Base-by-base conservation (phyloP, 2,113 vertebrate genomes). In the Cottus gobio region DNA sequence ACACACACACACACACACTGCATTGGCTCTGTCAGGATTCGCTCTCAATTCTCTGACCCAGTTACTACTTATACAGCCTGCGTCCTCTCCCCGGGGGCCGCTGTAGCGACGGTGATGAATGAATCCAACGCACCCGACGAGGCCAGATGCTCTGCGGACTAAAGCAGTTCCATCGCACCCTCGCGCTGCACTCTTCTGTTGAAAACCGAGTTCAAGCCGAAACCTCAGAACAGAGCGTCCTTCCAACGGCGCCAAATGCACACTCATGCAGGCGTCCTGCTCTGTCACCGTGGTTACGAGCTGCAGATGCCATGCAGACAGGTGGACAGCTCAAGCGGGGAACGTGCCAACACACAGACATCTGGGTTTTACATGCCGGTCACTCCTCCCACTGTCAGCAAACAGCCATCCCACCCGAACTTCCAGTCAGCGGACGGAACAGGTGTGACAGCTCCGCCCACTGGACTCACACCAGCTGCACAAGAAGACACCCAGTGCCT, bases 31-130 rank as follows among this genome's bases (percentile, higher is more conserved):
- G 77, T 78, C 79, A 82, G 87, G 67, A 79, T 86, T 76, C n/a
- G 62, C 52, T 91, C 82, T 80, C 78, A 65, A 61, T 87, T 86
- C 67, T 86, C 54, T 89, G 91, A 89, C 89, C 89, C 90, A 90
- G 80, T 91, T 90, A 37, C 86, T 89, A 89, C 84, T 84, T 86
- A 42, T 88, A 68, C 64, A 30, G 39, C 73, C 71, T 76, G 81
- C 48, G 31, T 82, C 68, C 75, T 75, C 68, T 82, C 77, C 67
- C 69, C 20, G 63, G 67, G 75, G 68, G 39, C 61, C 0, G 52
- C 74, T 52, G 48, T 31, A 16, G 26, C 71, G 65, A 77, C 77
- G 80, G 64, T 90, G 92, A 93, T 89, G 77, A 83, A 93, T 89
- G 83, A 36, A 79, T 63, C 56, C 28, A 54, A 34, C 7, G 52